Evolutionary conservation across 2,797 vertebrate genomes (phyloP).

Genomic region (Brachymystax lenok): DNA sequence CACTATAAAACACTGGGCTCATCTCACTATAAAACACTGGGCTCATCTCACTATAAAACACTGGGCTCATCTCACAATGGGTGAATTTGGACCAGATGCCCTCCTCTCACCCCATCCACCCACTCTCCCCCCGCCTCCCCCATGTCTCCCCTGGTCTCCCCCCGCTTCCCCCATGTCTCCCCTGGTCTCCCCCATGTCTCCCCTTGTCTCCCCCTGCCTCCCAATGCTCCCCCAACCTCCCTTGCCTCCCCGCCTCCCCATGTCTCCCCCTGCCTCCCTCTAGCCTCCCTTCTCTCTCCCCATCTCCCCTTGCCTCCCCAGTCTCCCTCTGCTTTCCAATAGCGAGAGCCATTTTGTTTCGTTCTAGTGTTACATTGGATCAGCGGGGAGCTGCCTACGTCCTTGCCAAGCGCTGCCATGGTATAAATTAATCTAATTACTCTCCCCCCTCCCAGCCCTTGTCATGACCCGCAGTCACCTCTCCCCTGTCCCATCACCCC

Average conservation of each 20-base stretch:
- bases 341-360: constrained; percentile 75
- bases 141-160: too few species aligned
- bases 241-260: too few species aligned
- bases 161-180: too few species aligned
- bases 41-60: too few species aligned
- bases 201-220: constrained; percentile 10
- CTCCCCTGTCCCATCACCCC: too few species aligned
- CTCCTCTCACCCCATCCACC: constrained; percentile 25
- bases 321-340: constrained; percentile 62
- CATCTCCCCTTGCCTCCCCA: too few species aligned
- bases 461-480: neutral
- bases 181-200: neutral
- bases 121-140: neutral
- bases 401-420: constrained; percentile 64
- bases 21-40: too few species aligned
- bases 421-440: constrained; percentile 71
- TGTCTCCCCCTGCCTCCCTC: neutral
- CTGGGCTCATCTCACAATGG: too few species aligned
- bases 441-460: constrained; percentile 33
- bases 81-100: constrained; percentile 79
- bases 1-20: too few species aligned
- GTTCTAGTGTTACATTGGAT: constrained; percentile 74
- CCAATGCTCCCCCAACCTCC: neutral
- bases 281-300: too few species aligned
- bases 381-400: constrained; percentile 59